Evolutionary conservation across 2,888 invertebrate species (phyloP).

Genomic region (Fabriciana adippe): DNA sequence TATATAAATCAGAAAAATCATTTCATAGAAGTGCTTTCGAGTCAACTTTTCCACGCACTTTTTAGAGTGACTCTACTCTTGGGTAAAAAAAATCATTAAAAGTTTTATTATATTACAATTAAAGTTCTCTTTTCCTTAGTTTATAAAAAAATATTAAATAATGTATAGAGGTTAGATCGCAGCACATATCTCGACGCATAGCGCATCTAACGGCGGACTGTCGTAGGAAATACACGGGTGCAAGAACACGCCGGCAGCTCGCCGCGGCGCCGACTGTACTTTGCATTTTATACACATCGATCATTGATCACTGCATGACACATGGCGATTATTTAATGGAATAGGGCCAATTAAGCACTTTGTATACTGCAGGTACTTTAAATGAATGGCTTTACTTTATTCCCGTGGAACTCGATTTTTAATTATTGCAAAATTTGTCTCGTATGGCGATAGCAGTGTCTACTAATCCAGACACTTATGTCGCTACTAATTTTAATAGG

Average conservation of each 20-base stretch:
- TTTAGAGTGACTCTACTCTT: too few species aligned
- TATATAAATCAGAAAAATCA: too few species aligned
- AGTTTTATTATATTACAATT: background rate
- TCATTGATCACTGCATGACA: background rate
- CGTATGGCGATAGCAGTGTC: too few species aligned
- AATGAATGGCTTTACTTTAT: too few species aligned
- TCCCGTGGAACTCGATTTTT: too few species aligned
- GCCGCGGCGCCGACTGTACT: background rate
- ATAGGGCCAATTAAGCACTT: background rate
- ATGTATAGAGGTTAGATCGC: background rate
- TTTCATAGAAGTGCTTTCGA: too few species aligned
- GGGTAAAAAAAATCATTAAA: background rate
- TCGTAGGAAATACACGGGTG: constrained; percentile 12
- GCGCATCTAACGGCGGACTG: constrained; percentile 18
- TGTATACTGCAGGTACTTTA: background rate
- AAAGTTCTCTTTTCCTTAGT: background rate
- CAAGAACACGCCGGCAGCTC: constrained; percentile 11
- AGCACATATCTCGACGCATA: background rate
- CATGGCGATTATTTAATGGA: background rate
- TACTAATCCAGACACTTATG: too few species aligned
- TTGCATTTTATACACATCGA: constrained; percentile 12
- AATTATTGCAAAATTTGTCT: too few species aligned
- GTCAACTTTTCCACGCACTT: too few species aligned
- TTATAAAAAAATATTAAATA: constrained; percentile 5
- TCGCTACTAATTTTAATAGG: too few species aligned